A percentile compares a stretch with the other conserved stretches of the same genome.
These are phyloP conservation scores for Amblyopsis hoosieri DNA, from an alignment of 2,797 vertebrate genomes.

Conservation along the genomic window DNA sequence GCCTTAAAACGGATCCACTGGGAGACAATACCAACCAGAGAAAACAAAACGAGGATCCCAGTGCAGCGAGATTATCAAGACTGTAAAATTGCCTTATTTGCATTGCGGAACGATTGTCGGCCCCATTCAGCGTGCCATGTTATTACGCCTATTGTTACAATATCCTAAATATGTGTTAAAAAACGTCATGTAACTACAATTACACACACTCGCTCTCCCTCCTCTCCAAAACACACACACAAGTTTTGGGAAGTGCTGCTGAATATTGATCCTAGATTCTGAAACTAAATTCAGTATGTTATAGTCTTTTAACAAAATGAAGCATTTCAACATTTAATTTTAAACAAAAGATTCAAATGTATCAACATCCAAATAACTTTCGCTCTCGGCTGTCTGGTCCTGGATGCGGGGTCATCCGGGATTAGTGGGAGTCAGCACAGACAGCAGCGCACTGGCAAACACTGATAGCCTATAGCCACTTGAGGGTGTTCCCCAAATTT, in stretches of 20 bases:
- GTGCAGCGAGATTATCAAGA: background rate
- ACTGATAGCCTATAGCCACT: slow-evolving; percentile 73
- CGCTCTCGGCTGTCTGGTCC: too few relatives aligned
- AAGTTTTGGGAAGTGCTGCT: too few relatives aligned
- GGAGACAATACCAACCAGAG: slow-evolving; percentile 85
- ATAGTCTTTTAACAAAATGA: too few relatives aligned
- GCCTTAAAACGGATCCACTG: slow-evolving; percentile 79
- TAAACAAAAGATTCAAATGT: too few relatives aligned
- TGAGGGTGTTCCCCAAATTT: slow-evolving; percentile 77
- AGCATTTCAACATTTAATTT: too few relatives aligned
- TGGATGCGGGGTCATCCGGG: slow-evolving; percentile 20
- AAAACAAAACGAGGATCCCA: slow-evolving; percentile 68
- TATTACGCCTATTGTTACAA: background rate
- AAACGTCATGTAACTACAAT: too few relatives aligned
- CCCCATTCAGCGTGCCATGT: background rate
- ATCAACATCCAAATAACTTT: too few relatives aligned
- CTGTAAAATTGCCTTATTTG: background rate
- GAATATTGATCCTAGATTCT: too few relatives aligned
- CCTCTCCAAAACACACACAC: too few relatives aligned
- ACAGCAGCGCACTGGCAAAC: slow-evolving; percentile 63
- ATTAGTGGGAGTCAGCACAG: slow-evolving; percentile 59
- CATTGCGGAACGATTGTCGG: background rate
- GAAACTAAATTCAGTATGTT: too few relatives aligned
- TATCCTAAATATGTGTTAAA: too few relatives aligned
- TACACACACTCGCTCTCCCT: too few relatives aligned